Evolutionary conservation across 92 coral and sea anemone genomes (phyloP), one percentile per base, ranked within the genome.

Genomic region (Palythoa grandis): DNA sequence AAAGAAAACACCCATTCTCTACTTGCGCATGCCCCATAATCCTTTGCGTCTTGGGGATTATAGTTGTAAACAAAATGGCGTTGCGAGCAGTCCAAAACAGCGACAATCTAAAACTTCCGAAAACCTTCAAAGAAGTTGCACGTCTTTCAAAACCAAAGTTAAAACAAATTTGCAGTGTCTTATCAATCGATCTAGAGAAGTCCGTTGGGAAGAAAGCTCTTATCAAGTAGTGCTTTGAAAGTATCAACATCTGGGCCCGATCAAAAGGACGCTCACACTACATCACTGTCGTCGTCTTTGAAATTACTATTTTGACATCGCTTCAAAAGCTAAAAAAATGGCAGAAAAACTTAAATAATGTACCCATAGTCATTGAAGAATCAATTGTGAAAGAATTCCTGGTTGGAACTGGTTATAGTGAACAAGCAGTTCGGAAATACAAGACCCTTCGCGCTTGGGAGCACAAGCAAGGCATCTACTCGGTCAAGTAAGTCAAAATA

Each of bases 201-300:
- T 85, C 84, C 15, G 19, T 89, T 35, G 89, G 88, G 56, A 84
- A 86, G 66, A 89, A 89, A 86, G 92, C 92, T 50, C 79, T 89
- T 37, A 67, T 75, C 11, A 85, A 85, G 86, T 76, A 82, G 78
- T 73, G 91, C 77, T 72, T 82, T 88, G 71, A 60, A 82, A 23
- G 71, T 88, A 22, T 82, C 91, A 50, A 2, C 47, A 40, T 40
- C 82, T 25, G 80, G 90, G 25, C 71, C 80, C 60, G 13, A 74
- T 61, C 15, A 57, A 68, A 24, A 50, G 12, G 83, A 72, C 52
- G 16, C 74, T 22, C 39, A 80, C 48, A 19, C 73, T 12, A 82
- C 90, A 67, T 65, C 48, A 14, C 63, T 88, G 56, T 71, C 74
- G 2, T 68, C 5, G 74, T 70, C 84, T 88, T 40, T 5, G 47